These are phyloP conservation scores for Sphaerodactylus townsendi DNA, from an alignment of 2,113 vertebrate species.

Conservation along the genomic window DNA sequence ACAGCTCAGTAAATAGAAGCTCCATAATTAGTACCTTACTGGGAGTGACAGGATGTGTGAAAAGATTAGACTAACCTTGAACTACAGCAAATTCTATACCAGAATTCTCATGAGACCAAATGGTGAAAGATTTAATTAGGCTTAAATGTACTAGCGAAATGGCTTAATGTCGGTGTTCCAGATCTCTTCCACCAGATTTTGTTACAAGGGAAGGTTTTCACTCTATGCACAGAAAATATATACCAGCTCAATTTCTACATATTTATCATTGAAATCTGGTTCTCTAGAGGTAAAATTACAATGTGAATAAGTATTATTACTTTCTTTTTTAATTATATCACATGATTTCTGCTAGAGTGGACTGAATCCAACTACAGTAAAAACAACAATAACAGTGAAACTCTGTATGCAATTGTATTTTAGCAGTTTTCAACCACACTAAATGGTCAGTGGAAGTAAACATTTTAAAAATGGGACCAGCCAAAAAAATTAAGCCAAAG, in stretches of 20 bases:
- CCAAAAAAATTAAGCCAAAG: background rate
- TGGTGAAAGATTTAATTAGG: constrained; percentile 63
- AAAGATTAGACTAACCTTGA: constrained; percentile 56
- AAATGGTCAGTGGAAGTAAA: background rate
- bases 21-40: constrained; percentile 32
- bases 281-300: constrained; percentile 44
- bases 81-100: constrained; percentile 46
- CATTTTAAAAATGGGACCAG: background rate
- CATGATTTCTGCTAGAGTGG: background rate
- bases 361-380: background rate
- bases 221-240: constrained; percentile 32
- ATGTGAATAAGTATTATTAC: constrained; percentile 51
- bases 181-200: constrained; percentile 42
- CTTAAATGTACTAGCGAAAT: constrained; percentile 56
- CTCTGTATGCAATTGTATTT: background rate
- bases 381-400: background rate
- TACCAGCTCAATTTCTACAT: constrained; percentile 27
- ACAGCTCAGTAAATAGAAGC: background rate
- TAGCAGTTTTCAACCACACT: background rate
- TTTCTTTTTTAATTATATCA: background rate
- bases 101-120: constrained; percentile 38
- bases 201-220: constrained; percentile 39
- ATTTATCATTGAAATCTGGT: constrained; percentile 45
- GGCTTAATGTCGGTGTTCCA: constrained; percentile 52
- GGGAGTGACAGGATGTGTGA: constrained; percentile 51